A percentile compares a stretch with the other conserved stretches of the same genome.
Evolutionary conservation across 2,888 invertebrate genomes (phyloP).

Genomic region (Tupiocoris notatus): DNA sequence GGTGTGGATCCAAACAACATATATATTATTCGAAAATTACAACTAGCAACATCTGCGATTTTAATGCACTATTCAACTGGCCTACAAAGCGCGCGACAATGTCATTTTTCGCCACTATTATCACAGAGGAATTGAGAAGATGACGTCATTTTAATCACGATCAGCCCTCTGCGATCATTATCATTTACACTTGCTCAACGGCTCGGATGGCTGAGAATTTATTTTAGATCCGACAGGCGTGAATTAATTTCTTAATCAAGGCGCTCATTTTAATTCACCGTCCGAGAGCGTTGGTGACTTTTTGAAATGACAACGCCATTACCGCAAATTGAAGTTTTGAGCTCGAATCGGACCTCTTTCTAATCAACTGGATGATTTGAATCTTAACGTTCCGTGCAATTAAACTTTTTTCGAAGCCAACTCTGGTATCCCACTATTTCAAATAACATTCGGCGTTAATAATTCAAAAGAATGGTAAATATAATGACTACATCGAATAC

Average conservation of each 20-base stretch:
- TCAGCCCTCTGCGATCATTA: too few species aligned
- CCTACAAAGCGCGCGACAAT: too few species aligned
- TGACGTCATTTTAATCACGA: too few species aligned
- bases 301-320: not conserved
- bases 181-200: not conserved
- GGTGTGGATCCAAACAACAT: too few species aligned
- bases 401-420: not conserved
- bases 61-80: too few species aligned
- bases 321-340: not conserved
- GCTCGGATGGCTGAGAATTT: not conserved
- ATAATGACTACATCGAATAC: conserved; percentile 3
- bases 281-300: not conserved
- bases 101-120: too few species aligned
- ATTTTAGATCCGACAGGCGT: not conserved
- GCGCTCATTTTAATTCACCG: not conserved
- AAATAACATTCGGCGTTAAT: not conserved
- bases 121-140: too few species aligned
- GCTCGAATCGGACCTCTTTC: not conserved
- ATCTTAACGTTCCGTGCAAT: not conserved
- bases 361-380: not conserved
- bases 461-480: conserved; percentile 26
- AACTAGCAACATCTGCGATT: too few species aligned
- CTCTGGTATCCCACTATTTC: not conserved
- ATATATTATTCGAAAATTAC: too few species aligned
- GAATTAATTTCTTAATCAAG: not conserved